Evolutionary conservation across 1,140 invertebrate species (phyloP).

Genomic region (Pygmarrhopalites habei): DNA sequence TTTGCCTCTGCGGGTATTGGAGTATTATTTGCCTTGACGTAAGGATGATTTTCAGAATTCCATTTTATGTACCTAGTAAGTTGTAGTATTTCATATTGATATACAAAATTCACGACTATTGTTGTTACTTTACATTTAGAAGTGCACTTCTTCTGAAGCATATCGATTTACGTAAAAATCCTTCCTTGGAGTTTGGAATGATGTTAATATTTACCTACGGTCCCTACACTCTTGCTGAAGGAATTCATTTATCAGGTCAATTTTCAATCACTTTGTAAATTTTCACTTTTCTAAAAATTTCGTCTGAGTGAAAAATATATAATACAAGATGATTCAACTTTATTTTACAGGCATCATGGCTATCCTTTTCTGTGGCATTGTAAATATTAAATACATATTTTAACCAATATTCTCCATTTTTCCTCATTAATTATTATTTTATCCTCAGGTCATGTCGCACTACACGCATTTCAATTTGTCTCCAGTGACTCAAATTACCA

Average conservation of each 20-base stretch:
- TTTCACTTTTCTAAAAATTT: no score
- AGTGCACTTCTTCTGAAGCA: conserved; percentile 79
- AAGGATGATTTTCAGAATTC: no score
- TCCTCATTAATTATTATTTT: no score
- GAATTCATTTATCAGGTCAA: conserved; percentile 85
- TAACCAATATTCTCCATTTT: no score
- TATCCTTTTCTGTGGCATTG: conserved; percentile 96
- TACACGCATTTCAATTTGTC: conserved; percentile 98
- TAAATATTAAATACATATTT: no score
- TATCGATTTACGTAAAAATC: conserved; percentile 92
- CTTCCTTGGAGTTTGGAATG: conserved; percentile 95
- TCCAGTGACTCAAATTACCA: conserved; percentile 96
- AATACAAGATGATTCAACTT: no score
- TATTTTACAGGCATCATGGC: conserved; percentile 87
- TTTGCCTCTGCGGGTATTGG: conserved; percentile 96
- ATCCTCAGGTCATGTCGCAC: conserved; percentile 99
- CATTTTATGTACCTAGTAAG: no score
- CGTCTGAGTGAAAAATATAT: no score
- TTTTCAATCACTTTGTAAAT: conserved; percentile 5
- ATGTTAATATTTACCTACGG: conserved; percentile 98
- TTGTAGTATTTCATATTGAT: no score
- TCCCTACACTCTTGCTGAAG: conserved; percentile 95
- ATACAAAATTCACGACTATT: no score
- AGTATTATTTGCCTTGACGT: conserved; percentile 87
- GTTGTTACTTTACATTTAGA: no score